These are phyloP conservation scores for Leptodactylus fuscus DNA, from an alignment of 2,113 vertebrate genomes.

Conservation along the genomic window DNA sequence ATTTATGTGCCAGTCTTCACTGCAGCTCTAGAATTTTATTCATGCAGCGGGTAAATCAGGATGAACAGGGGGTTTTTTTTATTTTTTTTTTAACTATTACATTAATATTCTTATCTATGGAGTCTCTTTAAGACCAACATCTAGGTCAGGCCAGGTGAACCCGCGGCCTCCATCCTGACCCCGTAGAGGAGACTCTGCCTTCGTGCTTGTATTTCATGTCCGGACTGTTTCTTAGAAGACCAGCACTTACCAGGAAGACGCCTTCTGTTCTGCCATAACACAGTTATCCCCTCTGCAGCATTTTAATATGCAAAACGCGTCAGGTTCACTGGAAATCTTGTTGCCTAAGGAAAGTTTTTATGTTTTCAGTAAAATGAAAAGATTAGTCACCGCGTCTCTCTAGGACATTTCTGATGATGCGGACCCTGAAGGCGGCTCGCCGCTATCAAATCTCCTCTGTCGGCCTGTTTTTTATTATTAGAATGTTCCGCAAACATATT, in stretches of 20 bases:
- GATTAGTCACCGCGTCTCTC: slow-evolving; percentile 35
- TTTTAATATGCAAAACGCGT: slow-evolving; percentile 37
- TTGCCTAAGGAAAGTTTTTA: slow-evolving; percentile 27
- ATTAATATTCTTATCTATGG: neutral
- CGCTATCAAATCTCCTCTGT: neutral
- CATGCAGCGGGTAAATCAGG: neutral
- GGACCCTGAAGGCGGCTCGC: neutral
- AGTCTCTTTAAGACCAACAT: neutral
- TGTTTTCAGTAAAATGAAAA: slow-evolving; percentile 14
- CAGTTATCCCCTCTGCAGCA: neutral
- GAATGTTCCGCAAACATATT: neutral
- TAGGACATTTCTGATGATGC: neutral
- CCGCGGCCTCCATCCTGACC: too few species aligned
- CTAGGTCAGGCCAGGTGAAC: neutral
- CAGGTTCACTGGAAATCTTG: neutral
- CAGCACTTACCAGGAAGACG: neutral
- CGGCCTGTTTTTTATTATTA: neutral
- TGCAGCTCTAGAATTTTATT: neutral
- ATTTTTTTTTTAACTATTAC: too few species aligned
- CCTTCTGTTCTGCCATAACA: neutral
- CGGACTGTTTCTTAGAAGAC: neutral
- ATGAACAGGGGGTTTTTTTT: neutral
- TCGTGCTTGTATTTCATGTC: too few species aligned
- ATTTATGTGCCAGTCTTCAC: neutral
- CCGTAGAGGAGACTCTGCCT: too few species aligned